phyloP scores from a whole-genome alignment of 2,113 vertebrate genomes.

The Etheostoma spectabile region DNA sequence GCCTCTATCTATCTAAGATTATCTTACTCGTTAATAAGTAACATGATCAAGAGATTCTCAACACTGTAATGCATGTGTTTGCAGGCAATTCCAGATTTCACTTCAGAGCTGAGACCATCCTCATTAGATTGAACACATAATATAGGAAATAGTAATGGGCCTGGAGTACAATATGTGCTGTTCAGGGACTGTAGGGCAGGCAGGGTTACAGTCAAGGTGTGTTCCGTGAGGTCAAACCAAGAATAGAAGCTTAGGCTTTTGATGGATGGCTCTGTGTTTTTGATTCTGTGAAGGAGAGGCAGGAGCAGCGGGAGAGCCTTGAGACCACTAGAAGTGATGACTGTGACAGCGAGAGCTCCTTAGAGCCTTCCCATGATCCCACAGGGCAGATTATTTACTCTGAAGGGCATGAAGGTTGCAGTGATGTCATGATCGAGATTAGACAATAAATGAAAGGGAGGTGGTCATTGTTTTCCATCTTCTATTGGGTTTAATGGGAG shows the following conservation, averaged over 20 bases:
- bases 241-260: slow-evolving; percentile 34
- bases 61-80: slow-evolving; percentile 42
- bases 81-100: slow-evolving; percentile 24
- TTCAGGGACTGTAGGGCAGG: slow-evolving; percentile 12
- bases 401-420: slow-evolving; percentile 51
- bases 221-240: slow-evolving; percentile 30
- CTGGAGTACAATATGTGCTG: background rate
- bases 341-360: slow-evolving; percentile 43
- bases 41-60: slow-evolving; percentile 41
- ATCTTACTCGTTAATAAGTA: slow-evolving; percentile 54
- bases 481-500: slow-evolving; percentile 10
- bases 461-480: background rate
- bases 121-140: slow-evolving; percentile 3
- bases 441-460: slow-evolving; percentile 30
- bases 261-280: slow-evolving; percentile 37
- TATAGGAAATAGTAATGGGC: slow-evolving; percentile 32
- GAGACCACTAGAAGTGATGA: slow-evolving; percentile 50
- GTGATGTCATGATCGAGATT: slow-evolving; percentile 75
- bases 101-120: background rate
- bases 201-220: slow-evolving; percentile 42
- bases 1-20: slow-evolving; percentile 66
- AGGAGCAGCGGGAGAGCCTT: slow-evolving; percentile 4
- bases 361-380: slow-evolving; percentile 55
- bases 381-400: slow-evolving; percentile 72
- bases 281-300: slow-evolving; percentile 37